phyloP scores from a whole-genome alignment of 2,797 vertebrate genomes.

The Gouania willdenowi region DNA sequence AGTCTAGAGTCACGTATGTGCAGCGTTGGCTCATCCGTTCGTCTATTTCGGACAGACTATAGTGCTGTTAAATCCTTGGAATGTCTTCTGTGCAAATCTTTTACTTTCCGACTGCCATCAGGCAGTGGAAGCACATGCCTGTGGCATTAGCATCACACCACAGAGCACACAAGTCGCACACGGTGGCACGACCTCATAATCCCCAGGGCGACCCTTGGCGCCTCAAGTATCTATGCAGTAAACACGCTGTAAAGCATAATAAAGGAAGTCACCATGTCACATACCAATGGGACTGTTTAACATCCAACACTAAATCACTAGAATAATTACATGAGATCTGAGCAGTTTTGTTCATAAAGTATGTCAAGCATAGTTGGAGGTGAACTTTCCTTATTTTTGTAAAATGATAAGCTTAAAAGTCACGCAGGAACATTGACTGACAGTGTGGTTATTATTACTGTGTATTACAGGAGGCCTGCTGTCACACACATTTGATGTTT shows the following conservation, averaged over 20 bases:
- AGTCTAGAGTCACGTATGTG: neutral
- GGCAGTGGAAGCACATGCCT: slow-evolving; percentile 1
- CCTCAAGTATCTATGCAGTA: slow-evolving; percentile 26
- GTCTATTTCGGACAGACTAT: neutral
- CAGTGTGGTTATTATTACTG: no score
- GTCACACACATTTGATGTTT: no score
- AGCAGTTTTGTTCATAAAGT: no score
- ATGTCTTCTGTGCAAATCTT: slow-evolving; percentile 1
- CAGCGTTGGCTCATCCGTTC: neutral
- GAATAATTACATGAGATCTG: no score
- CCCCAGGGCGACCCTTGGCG: slow-evolving; percentile 10
- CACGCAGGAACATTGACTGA: no score
- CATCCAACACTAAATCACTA: no score
- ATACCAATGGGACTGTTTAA: neutral
- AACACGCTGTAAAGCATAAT: slow-evolving; percentile 38
- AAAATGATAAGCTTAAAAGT: neutral
- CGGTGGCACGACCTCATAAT: slow-evolving; percentile 31
- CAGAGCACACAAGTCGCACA: slow-evolving; percentile 18
- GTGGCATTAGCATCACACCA: slow-evolving; percentile 32
- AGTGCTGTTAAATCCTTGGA: slow-evolving; percentile 13
- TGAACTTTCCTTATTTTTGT: no score
- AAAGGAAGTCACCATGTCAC: slow-evolving; percentile 14
- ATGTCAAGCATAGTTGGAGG: no score
- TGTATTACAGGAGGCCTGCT: no score
- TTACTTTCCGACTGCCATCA: slow-evolving; percentile 1